Evolutionary conservation across 1,140 invertebrate species (phyloP).

Genomic region (Sinella curviseta): DNA sequence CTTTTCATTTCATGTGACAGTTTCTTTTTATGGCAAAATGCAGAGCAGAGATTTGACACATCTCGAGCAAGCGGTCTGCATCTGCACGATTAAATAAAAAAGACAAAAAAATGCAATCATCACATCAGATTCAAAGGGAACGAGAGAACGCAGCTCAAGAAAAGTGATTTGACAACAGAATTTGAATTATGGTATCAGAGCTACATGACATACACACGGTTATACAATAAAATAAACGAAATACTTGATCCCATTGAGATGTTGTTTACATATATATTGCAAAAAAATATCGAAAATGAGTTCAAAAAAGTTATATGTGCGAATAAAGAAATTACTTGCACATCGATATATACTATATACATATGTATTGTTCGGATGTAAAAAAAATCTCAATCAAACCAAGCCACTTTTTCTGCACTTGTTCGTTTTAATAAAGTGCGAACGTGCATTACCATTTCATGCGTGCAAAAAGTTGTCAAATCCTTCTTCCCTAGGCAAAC

Average conservation of each 20-base stretch:
- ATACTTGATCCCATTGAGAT: background rate
- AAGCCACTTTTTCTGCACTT: too few relatives aligned
- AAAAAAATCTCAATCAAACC: too few relatives aligned
- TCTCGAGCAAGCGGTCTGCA: background rate
- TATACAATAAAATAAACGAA: background rate
- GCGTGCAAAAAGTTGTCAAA: too few relatives aligned
- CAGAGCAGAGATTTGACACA: background rate
- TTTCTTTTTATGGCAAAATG: conserved; percentile 19
- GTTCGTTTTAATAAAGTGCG: too few relatives aligned
- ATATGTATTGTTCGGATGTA: too few relatives aligned
- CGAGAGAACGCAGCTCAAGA: background rate
- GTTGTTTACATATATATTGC: background rate
- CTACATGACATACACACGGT: background rate
- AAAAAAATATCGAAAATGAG: background rate
- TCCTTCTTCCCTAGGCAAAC: background rate
- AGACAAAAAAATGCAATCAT: too few relatives aligned
- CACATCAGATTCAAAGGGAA: too few relatives aligned
- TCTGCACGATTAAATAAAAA: background rate
- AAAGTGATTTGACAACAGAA: background rate
- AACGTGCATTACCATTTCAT: background rate
- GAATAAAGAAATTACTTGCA: too few relatives aligned
- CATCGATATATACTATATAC: too few relatives aligned
- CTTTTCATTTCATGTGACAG: conserved; percentile 23
- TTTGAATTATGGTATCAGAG: background rate
- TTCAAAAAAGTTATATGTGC: too few relatives aligned